These are phyloP conservation scores for Lasioglossum vierecki DNA, from an alignment of 2,888 invertebrate species.

Conservation along the genomic window DNA sequence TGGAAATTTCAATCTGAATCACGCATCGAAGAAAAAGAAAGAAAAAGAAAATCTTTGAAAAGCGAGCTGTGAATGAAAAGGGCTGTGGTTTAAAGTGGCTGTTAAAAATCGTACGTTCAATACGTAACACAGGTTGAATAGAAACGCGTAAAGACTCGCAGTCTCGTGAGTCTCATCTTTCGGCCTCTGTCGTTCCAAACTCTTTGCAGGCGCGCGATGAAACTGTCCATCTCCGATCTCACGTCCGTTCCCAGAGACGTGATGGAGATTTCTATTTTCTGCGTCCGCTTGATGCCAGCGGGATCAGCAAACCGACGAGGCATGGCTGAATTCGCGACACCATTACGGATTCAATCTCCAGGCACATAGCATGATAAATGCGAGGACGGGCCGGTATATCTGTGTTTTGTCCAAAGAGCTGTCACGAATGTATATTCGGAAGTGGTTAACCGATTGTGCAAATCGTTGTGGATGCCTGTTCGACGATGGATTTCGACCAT, in stretches of 20 bases:
- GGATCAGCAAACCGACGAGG: conserved; percentile 15
- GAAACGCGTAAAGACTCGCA: not conserved
- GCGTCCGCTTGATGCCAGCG: not conserved
- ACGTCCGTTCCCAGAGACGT: not conserved
- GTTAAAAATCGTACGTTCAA: not conserved
- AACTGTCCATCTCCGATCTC: not conserved
- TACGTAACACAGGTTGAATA: not conserved
- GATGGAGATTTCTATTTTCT: conserved; percentile 12
- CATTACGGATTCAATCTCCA: conserved; percentile 45
- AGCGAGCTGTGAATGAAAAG: not conserved
- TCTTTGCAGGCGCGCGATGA: not conserved
- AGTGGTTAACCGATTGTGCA: conserved; percentile 51
- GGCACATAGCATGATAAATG: conserved; percentile 38
- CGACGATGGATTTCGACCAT: conserved; percentile 39
- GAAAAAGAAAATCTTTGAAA: not conserved
- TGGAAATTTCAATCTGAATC: not conserved
- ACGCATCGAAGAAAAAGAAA: no score
- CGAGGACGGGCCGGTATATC: conserved; percentile 18
- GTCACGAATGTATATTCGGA: conserved; percentile 39
- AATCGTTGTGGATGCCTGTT: conserved; percentile 31
- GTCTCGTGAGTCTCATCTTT: not conserved
- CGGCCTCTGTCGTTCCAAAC: not conserved
- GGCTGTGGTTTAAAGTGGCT: not conserved
- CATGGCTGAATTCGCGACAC: conserved; percentile 34
- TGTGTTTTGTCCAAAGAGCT: conserved; percentile 47